phyloP scores from a whole-genome alignment of 1,140 invertebrate genomes.

The Berghia stephanieae region DNA sequence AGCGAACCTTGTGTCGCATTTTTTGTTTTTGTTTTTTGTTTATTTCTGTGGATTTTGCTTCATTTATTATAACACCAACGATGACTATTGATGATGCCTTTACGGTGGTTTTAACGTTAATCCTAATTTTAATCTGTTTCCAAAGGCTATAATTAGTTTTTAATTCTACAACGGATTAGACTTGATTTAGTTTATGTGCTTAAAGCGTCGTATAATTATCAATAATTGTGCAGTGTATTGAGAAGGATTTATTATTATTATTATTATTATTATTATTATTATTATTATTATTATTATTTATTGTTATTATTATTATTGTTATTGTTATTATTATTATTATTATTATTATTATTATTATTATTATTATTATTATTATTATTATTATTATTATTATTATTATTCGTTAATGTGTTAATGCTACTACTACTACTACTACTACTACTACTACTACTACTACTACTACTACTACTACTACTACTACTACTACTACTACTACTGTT shows the following conservation, averaged over 20 bases:
- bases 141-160: no score
- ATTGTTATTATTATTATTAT: neutral
- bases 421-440: neutral
- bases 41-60: no score
- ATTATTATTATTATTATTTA: neutral
- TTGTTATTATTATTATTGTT: neutral
- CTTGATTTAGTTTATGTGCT: no score
- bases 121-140: no score
- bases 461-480: slow-evolving; percentile 8
- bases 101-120: no score
- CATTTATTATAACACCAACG: no score
- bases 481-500: slow-evolving; percentile 4
- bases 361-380: neutral
- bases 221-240: no score
- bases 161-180: no score
- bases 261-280: neutral
- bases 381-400: neutral
- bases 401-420: neutral
- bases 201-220: no score
- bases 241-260: neutral
- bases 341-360: neutral
- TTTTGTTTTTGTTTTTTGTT: no score
- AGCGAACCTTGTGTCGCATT: no score
- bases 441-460: neutral
- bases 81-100: no score